Evolutionary conservation across 2,888 invertebrate genomes (phyloP).

Genomic region (Hydrotaea diabolus): DNA sequence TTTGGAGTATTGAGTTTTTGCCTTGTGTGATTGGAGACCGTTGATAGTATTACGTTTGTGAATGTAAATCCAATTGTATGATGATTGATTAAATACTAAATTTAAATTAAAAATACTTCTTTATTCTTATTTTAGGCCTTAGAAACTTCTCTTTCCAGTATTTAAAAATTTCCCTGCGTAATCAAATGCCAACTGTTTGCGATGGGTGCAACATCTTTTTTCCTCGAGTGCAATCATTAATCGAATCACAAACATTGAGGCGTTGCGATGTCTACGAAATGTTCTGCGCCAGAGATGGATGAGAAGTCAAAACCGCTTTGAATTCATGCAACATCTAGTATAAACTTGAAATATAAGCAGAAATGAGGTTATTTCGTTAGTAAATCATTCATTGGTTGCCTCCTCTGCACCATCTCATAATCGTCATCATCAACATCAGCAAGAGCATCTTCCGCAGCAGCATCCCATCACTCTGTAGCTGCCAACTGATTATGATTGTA

Average conservation of each 20-base stretch:
- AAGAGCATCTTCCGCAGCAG: neutral
- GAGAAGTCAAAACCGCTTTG: neutral
- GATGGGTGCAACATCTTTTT: neutral
- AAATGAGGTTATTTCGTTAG: conserved; percentile 35
- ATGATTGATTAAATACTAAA: no score
- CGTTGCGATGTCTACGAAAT: neutral
- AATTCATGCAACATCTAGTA: conserved; percentile 12
- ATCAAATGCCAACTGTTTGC: no score
- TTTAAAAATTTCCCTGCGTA: no score
- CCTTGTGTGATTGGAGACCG: no score
- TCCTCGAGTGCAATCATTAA: neutral
- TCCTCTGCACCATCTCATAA: neutral
- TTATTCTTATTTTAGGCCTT: no score
- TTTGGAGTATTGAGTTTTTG: no score
- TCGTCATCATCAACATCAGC: conserved; percentile 7
- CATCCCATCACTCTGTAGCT: neutral
- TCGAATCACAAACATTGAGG: neutral
- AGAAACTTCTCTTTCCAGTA: no score
- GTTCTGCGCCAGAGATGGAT: neutral
- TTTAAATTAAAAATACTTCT: no score
- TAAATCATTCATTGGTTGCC: neutral
- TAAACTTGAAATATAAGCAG: conserved; percentile 24
- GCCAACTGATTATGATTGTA: neutral
- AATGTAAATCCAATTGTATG: no score
- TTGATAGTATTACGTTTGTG: no score